Percentiles rank a stretch among this genome's conserved stretches.
Conservation (phyloP, 2,113 vertebrate genomes). For the Cygnus atratus region DNA sequence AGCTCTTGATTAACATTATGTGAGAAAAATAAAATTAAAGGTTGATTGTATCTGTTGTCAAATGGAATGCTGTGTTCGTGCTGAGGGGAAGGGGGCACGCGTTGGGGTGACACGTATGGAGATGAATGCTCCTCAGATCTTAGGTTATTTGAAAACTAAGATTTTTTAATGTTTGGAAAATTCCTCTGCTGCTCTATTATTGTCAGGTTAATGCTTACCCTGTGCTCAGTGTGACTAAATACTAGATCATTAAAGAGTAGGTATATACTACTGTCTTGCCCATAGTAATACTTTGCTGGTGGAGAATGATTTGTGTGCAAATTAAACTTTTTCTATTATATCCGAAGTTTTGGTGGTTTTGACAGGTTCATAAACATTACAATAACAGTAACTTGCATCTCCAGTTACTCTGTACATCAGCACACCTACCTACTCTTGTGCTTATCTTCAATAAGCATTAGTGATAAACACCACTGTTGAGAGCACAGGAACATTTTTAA, state of each 20-base stretch:
- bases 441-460: background rate
- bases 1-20: constrained; percentile 81
- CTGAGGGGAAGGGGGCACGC: constrained; percentile 45
- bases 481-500: constrained; percentile 25
- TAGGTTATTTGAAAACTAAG: constrained; percentile 35
- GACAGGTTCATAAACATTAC: background rate
- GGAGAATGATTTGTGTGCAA: background rate
- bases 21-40: constrained; percentile 82
- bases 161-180: constrained; percentile 49
- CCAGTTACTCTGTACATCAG: background rate
- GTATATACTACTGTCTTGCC: background rate
- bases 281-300: background rate
- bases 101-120: constrained; percentile 12
- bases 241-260: background rate
- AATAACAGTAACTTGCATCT: background rate
- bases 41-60: constrained; percentile 70
- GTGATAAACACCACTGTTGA: constrained; percentile 5
- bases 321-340: background rate
- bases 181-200: background rate
- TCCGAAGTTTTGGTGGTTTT: background rate
- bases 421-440: background rate
- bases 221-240: background rate
- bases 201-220: background rate
- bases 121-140: constrained; percentile 29
- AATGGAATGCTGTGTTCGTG: constrained; percentile 52